Evolutionary conservation across 2,797 vertebrate species (phyloP).

Genomic region (Falco berigora): DNA sequence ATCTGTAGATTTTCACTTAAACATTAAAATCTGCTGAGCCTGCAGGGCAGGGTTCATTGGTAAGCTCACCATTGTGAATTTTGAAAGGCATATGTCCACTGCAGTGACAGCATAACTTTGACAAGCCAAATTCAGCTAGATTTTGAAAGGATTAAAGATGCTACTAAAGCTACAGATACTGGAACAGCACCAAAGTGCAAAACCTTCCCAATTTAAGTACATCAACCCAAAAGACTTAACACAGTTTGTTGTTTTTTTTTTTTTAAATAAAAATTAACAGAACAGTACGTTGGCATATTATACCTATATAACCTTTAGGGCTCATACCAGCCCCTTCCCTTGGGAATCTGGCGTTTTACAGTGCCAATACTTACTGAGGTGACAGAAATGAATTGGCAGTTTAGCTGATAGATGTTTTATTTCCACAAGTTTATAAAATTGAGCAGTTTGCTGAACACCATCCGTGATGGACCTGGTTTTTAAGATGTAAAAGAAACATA

Average conservation of each 20-base stretch:
- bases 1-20: neutral
- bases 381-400: neutral
- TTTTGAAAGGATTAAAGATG: neutral
- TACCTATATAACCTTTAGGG: neutral
- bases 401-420: neutral
- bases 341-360: neutral
- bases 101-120: neutral
- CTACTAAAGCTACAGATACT: neutral
- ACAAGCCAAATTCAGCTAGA: neutral
- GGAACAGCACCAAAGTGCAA: neutral
- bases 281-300: neutral
- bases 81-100: neutral
- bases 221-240: neutral
- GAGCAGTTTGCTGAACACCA: neutral
- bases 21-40: neutral
- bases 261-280: too few species aligned
- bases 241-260: neutral
- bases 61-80: neutral
- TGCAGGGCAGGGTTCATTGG: neutral
- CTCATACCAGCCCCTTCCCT: neutral
- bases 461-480: neutral
- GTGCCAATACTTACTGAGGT: neutral
- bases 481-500: neutral
- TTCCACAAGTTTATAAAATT: neutral
- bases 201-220: neutral